These are phyloP conservation scores for Tetragnatha montana DNA, from an alignment of 2,888 invertebrate genomes.

Conservation along the genomic window DNA sequence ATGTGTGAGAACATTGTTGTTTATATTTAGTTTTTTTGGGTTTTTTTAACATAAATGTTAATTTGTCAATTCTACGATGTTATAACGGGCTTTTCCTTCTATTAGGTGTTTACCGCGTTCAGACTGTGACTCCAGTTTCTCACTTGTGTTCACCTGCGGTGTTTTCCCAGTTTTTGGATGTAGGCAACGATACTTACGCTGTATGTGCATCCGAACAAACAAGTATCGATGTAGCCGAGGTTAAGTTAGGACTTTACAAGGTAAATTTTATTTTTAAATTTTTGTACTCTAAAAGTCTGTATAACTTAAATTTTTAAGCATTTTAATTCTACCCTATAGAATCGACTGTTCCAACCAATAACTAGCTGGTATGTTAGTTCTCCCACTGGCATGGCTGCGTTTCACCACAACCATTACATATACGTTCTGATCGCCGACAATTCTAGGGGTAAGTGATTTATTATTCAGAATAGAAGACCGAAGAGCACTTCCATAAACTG, in stretches of 20 bases:
- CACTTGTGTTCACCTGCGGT: slow-evolving; percentile 53
- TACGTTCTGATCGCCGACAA: slow-evolving; percentile 61
- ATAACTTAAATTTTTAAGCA: not conserved
- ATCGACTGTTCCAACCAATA: not conserved
- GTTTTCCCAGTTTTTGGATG: slow-evolving; percentile 34
- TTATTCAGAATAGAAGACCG: not conserved
- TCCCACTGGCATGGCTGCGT: slow-evolving; percentile 31
- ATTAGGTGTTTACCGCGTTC: slow-evolving; percentile 55
- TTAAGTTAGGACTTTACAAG: slow-evolving; percentile 44
- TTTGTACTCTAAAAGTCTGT: not conserved
- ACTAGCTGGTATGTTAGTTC: slow-evolving; percentile 33
- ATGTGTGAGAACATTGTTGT: not conserved
- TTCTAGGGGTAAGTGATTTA: slow-evolving; percentile 29
- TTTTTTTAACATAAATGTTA: no score
- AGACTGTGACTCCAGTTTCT: slow-evolving; percentile 51
- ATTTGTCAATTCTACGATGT: no score
- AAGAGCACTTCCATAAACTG: not conserved
- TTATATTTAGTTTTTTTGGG: not conserved
- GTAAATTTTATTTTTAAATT: slow-evolving; percentile 10
- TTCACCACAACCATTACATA: slow-evolving; percentile 31
- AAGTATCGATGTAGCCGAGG: slow-evolving; percentile 10
- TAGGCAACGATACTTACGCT: slow-evolving; percentile 46
- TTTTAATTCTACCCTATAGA: not conserved
- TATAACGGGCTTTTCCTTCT: no score
- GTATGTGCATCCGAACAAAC: slow-evolving; percentile 43